Evolutionary conservation across 1,140 invertebrate species (phyloP).

Genomic region (Dufourea novaeangliae): DNA sequence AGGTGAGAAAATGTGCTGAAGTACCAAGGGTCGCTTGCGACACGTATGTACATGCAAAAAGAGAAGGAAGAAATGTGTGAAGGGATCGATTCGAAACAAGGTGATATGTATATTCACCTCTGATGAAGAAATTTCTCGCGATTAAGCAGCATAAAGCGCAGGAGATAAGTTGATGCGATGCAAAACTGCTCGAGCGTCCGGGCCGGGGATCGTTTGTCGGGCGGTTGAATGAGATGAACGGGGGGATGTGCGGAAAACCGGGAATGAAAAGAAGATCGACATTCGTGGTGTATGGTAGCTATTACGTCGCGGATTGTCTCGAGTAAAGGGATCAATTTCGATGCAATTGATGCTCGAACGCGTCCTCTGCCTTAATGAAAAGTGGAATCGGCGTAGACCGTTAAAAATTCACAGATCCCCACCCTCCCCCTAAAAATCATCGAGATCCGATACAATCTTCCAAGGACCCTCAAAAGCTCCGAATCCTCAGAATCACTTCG

Average conservation of each 20-base stretch:
- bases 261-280: neutral
- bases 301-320: neutral
- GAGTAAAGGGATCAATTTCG: slow-evolving; percentile 13
- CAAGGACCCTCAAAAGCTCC: too few relatives aligned
- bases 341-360: neutral
- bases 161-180: neutral
- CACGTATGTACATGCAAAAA: neutral
- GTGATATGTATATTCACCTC: neutral
- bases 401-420: too few relatives aligned
- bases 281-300: neutral
- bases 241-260: neutral
- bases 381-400: neutral
- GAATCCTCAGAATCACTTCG: too few relatives aligned
- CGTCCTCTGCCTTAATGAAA: neutral
- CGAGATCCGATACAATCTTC: too few relatives aligned
- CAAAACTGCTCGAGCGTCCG: neutral
- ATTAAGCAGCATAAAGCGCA: neutral
- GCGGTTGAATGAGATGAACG: neutral
- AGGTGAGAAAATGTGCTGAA: neutral
- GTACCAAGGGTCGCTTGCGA: neutral
- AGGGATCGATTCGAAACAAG: neutral
- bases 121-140: neutral
- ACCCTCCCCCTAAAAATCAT: neutral
- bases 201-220: slow-evolving; percentile 20
- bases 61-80: too few relatives aligned